Evolutionary conservation across 2,113 vertebrate genomes (phyloP).

Genomic region (Siphamia tubifer): DNA sequence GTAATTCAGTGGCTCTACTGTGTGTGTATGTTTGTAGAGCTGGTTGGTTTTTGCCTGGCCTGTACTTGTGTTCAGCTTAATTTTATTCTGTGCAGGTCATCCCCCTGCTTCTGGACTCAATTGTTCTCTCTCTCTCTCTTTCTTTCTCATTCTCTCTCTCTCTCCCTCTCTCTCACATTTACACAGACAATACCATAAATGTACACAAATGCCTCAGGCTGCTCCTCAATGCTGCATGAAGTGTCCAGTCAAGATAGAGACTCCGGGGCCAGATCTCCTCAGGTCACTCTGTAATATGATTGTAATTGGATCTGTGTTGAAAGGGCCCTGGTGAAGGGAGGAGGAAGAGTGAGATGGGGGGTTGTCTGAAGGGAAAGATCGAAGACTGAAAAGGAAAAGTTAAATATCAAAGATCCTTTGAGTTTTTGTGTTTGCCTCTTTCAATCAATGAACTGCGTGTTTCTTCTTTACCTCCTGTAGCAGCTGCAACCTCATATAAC

Average conservation of each 20-base stretch:
- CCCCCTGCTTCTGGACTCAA: not conserved
- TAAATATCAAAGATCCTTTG: not conserved
- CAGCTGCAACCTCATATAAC: not conserved
- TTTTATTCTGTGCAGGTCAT: not conserved
- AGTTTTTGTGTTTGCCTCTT: too few relatives aligned
- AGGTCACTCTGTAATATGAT: slow-evolving; percentile 36
- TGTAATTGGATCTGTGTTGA: slow-evolving; percentile 41
- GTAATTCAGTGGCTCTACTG: not conserved
- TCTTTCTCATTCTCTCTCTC: too few relatives aligned
- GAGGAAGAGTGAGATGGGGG: not conserved
- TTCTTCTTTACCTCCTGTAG: not conserved
- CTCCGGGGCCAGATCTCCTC: slow-evolving; percentile 10
- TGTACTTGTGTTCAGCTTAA: not conserved
- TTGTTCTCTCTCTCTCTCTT: not conserved
- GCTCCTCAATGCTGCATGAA: slow-evolving; percentile 16
- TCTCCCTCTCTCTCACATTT: too few relatives aligned
- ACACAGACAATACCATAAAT: not conserved
- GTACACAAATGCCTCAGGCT: not conserved
- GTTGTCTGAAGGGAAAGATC: not conserved
- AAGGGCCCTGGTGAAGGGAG: not conserved
- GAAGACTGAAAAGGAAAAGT: not conserved
- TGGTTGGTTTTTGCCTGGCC: not conserved
- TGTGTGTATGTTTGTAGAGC: not conserved
- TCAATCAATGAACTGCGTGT: not conserved
- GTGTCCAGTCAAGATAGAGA: slow-evolving; percentile 1